These are phyloP conservation scores for Drosophila arizonae DNA, from an alignment of 1,140 invertebrate species.

Conservation along the genomic window DNA sequence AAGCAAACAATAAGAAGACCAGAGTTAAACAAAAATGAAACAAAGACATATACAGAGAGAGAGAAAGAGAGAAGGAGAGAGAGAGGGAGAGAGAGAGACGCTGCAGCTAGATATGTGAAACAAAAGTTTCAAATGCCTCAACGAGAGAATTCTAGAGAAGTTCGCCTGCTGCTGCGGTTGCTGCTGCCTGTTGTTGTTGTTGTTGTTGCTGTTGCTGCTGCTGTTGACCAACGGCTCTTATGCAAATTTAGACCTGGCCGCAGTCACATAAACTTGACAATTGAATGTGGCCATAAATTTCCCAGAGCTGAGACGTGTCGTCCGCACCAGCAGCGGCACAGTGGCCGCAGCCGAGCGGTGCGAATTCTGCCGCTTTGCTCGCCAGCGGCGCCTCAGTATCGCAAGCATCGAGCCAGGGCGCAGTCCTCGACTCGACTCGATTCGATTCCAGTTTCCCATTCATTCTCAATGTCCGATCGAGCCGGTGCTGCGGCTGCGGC, in stretches of 20 bases:
- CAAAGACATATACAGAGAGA: slow-evolving; percentile 24
- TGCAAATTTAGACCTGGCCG: slow-evolving; percentile 62
- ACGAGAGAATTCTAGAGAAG: slow-evolving; percentile 62
- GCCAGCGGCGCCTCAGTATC: slow-evolving; percentile 73
- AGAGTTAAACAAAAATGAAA: neutral
- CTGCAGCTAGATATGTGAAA: slow-evolving; percentile 30
- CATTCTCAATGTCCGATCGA: slow-evolving; percentile 2
- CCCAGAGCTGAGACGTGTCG: slow-evolving; percentile 36
- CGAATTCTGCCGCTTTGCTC: slow-evolving; percentile 65
- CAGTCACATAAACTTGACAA: slow-evolving; percentile 79
- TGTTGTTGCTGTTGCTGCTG: slow-evolving; percentile 4
- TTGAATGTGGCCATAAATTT: slow-evolving; percentile 78
- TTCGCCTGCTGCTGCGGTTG: slow-evolving; percentile 10
- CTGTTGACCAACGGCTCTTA: slow-evolving; percentile 54
- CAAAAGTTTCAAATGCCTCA: slow-evolving; percentile 62
- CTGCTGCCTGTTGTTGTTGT: neutral
- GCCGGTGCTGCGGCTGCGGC: slow-evolving; percentile 13
- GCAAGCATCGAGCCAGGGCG: slow-evolving; percentile 46
- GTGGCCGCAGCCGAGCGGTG: slow-evolving; percentile 51
- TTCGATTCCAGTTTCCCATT: slow-evolving; percentile 12
- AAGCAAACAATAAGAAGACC: slow-evolving; percentile 25
- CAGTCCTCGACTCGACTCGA: slow-evolving; percentile 12
- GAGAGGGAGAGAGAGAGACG: slow-evolving; percentile 5
- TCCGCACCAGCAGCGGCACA: slow-evolving; percentile 35
- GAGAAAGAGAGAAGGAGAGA: slow-evolving; percentile 20